Percentiles rank a stretch among this genome's conserved stretches.
Evolutionary conservation across 2,113 vertebrate genomes (phyloP).

Genomic region (Entosphenus tridentatus): DNA sequence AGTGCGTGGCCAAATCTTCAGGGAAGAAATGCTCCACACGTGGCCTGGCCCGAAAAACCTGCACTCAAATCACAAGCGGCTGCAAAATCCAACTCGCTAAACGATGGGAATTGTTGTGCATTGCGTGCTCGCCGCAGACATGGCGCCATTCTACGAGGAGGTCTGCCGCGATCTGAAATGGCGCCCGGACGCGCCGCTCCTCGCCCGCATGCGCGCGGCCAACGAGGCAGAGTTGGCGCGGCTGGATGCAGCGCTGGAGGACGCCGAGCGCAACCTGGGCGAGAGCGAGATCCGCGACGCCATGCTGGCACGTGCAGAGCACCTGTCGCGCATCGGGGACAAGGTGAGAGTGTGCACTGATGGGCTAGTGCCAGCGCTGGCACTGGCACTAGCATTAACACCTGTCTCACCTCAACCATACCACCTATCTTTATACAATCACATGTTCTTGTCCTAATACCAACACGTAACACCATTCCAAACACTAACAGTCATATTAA

Average conservation of each 20-base stretch:
- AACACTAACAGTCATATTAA: too few relatives aligned
- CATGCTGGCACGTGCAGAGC: slow-evolving; percentile 90
- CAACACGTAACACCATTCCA: too few relatives aligned
- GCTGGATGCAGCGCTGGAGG: slow-evolving; percentile 57
- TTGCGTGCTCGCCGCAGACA: slow-evolving; percentile 29
- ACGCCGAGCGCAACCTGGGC: slow-evolving; percentile 72
- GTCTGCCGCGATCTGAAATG: slow-evolving; percentile 84
- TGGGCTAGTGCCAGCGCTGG: too few relatives aligned
- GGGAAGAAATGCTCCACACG: too few relatives aligned
- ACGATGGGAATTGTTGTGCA: neutral
- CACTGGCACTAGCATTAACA: too few relatives aligned
- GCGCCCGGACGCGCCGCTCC: slow-evolving; percentile 45
- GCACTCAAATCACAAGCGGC: too few relatives aligned
- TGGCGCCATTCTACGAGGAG: slow-evolving; percentile 73
- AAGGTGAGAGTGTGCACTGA: slow-evolving; percentile 31
- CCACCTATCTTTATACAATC: too few relatives aligned
- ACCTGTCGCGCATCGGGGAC: slow-evolving; percentile 74
- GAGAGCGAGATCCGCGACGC: slow-evolving; percentile 88
- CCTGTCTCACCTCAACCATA: too few relatives aligned
- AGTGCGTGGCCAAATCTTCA: too few relatives aligned
- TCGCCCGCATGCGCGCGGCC: slow-evolving; percentile 77
- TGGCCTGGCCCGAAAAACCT: too few relatives aligned
- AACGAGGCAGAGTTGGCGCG: slow-evolving; percentile 74
- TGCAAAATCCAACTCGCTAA: too few relatives aligned
- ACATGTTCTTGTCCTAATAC: too few relatives aligned